phyloP scores from a whole-genome alignment of 2,113 vertebrate genomes.

The Ictalurus furcatus region DNA sequence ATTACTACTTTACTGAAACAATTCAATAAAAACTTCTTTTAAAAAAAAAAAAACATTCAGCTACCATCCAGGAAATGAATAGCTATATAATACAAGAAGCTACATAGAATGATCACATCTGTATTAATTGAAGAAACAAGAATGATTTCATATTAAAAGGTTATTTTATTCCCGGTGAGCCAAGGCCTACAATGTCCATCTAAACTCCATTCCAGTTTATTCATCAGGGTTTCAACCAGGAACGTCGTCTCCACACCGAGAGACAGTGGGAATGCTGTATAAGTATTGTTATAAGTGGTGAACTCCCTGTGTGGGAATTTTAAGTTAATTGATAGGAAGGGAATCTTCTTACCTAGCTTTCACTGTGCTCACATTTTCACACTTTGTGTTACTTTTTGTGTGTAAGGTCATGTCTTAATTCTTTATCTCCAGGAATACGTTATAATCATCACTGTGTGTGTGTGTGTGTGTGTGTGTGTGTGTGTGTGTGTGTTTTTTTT shows the following conservation, averaged over 20 bases:
- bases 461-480: slow-evolving; percentile 15
- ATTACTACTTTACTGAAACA: too few species aligned
- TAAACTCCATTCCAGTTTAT: neutral
- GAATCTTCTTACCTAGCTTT: neutral
- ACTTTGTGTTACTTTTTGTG: neutral
- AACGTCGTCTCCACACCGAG: neutral
- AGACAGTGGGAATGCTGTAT: neutral
- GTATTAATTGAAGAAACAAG: neutral
- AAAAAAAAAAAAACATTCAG: too few species aligned
- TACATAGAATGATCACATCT: neutral
- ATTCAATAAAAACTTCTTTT: too few species aligned
- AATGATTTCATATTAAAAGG: neutral
- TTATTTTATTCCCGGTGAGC: neutral
- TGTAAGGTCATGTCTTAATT: neutral
- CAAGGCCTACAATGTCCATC: neutral
- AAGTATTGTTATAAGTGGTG: neutral
- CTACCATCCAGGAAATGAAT: too few species aligned
- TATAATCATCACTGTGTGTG: neutral
- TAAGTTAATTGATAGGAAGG: neutral
- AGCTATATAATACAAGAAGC: neutral
- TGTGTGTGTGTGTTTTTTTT: slow-evolving; percentile 6
- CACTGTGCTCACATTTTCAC: neutral
- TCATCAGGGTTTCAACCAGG: neutral
- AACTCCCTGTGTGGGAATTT: neutral
- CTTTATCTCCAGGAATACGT: neutral